Evolutionary conservation across 30 jellyfish, hydroid and myxozoan genomes (phyloP).

Genomic region (Aurelia sp.): DNA sequence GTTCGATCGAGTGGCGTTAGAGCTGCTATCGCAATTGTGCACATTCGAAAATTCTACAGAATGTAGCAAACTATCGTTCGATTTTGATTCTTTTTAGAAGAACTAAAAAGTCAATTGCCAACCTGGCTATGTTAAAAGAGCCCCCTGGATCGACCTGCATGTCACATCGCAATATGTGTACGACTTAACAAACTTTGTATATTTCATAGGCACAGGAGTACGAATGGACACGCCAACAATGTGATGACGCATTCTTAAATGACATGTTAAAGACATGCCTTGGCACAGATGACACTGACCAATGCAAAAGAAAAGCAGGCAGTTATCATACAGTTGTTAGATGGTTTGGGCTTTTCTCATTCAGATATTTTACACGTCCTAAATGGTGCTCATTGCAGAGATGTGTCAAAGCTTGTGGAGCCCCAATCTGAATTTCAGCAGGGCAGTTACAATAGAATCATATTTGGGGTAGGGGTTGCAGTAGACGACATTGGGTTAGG

Average conservation of each 20-base stretch:
- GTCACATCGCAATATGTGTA: too few relatives aligned
- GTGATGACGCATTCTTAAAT: conserved; percentile 20
- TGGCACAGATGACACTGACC: not conserved
- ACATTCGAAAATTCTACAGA: too few relatives aligned
- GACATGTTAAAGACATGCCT: conserved; percentile 28
- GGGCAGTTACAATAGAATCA: not conserved
- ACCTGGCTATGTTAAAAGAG: too few relatives aligned
- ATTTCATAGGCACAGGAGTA: conserved; percentile 17
- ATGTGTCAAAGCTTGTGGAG: conserved; percentile 8
- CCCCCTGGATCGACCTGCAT: too few relatives aligned
- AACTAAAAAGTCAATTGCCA: too few relatives aligned
- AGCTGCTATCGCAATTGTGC: too few relatives aligned
- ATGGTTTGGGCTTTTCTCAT: conserved; percentile 16
- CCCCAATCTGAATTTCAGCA: not conserved
- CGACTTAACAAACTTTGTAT: too few relatives aligned
- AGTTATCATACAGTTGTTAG: conserved; percentile 7
- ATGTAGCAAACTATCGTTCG: too few relatives aligned
- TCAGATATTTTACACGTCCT: conserved; percentile 4
- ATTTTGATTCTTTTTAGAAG: too few relatives aligned
- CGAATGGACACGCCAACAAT: conserved; percentile 37
- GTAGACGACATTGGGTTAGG: too few relatives aligned
- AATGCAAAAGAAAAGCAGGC: conserved; percentile 21
- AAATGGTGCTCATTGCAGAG: conserved; percentile 16
- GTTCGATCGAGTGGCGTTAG: too few relatives aligned
- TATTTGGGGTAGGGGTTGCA: not conserved